Percentiles rank a stretch among this genome's conserved stretches.
These are phyloP conservation scores for Alectura lathami DNA, from an alignment of 2,113 vertebrate species.

Conservation along the genomic window DNA sequence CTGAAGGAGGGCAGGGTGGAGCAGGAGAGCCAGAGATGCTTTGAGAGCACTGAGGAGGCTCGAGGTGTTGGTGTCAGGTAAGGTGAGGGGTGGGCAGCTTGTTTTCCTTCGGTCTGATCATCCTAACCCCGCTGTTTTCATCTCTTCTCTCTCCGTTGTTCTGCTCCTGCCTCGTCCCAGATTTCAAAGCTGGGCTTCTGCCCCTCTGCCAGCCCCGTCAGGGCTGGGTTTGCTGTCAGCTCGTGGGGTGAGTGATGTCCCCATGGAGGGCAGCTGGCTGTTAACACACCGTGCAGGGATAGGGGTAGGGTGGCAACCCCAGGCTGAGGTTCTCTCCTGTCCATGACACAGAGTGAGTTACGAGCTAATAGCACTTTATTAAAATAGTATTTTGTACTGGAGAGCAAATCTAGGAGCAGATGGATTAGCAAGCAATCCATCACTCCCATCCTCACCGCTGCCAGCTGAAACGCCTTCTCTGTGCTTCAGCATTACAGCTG, in stretches of 20 bases:
- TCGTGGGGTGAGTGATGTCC: neutral
- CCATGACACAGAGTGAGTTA: neutral
- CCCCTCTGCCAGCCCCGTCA: neutral
- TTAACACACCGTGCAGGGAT: neutral
- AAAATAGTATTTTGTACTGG: neutral
- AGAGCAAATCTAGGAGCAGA: neutral
- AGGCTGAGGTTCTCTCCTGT: neutral
- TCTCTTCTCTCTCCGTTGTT: neutral
- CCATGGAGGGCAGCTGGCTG: neutral
- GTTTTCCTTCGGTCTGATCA: neutral
- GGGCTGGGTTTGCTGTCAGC: neutral
- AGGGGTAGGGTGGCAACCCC: neutral
- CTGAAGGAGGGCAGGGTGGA: neutral
- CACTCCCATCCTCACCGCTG: neutral
- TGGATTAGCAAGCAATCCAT: neutral
- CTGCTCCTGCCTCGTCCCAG: neutral
- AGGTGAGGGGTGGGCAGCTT: neutral
- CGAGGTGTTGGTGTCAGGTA: neutral
- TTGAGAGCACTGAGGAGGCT: neutral
- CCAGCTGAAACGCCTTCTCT: neutral
- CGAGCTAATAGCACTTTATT: constrained; percentile 5
- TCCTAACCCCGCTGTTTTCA: neutral
- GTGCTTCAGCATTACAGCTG: neutral
- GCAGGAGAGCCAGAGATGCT: neutral
- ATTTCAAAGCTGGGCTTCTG: neutral